Base-by-base conservation (phyloP, 2,888 invertebrate species). In the Tanypteryx hageni region DNA sequence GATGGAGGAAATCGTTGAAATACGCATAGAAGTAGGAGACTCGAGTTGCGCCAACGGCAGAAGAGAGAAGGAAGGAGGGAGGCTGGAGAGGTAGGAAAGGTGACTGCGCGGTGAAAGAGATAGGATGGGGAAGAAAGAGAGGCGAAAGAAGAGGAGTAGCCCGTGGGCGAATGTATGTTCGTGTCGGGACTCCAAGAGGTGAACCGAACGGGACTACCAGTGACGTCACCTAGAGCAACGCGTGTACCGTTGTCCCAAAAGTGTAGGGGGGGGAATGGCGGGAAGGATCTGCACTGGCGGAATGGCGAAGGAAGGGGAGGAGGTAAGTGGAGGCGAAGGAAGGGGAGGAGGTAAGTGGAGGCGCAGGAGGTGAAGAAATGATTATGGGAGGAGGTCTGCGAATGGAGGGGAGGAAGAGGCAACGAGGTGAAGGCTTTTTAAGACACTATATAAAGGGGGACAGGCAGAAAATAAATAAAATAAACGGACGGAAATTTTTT, bases 141-240 rank as follows among this genome's bases (percentile, higher is more conserved):
- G 58, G 27, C 86, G 86, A 61, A 86, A 22, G 27, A 16, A 64
- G 76, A 22, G 44, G 44, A 76, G 76, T 76, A 27, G 76, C 76
- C 76, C 89, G 89, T 44, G 89, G 89, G 64, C 89, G 64, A 16
- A 64, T 89, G 89, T 31, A 18, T 18, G 89, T 89, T 89, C 89
- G 89, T 89, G 89, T 58, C 89, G 64, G 58, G 89, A 89, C 89
- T 89, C 64, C 59, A 10, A 89, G 89, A 89, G 89, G 89, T 89
- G 89, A 89, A 89, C 64, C 64, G 64, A 89, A 89, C 89, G 89
- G 89, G 89, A 89, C 89, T 44, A 44, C 61, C 56, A 11, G 44
- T 89, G 89, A 89, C 89, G 89, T 89, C 89, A 89, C 89, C 89
- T 56, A 16, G 14, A 64, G 64, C 89, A 68, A 68, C 89, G 89